Percentiles rank a stretch among this genome's conserved stretches.
phyloP scores from a whole-genome alignment of 2,888 invertebrate species.

The Spodoptera littoralis region DNA sequence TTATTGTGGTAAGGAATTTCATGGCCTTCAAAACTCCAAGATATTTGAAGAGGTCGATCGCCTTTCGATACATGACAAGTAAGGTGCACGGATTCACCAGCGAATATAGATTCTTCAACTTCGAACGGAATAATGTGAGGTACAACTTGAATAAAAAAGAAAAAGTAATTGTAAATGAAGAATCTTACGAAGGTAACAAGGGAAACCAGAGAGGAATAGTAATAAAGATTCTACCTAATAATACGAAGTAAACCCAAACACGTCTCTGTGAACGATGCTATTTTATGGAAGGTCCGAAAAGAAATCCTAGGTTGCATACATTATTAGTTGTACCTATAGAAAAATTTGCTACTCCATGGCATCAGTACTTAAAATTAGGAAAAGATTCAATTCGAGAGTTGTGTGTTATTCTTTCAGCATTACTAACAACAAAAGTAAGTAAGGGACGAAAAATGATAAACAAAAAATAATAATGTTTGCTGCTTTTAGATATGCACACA shows the following conservation, averaged over 20 bases:
- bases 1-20: constrained; percentile 88
- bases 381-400: constrained; percentile 6
- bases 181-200: constrained; percentile 9
- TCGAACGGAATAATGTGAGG: constrained; percentile 92
- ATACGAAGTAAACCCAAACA: background rate
- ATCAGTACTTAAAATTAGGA: background rate
- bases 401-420: background rate
- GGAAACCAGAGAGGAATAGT: constrained; percentile 6
- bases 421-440: constrained; percentile 42
- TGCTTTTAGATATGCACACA: constrained; percentile 68
- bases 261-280: background rate
- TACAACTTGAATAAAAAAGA: constrained; percentile 76
- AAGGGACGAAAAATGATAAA: constrained; percentile 48
- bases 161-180: constrained; percentile 24
- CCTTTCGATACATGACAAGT: constrained; percentile 92
- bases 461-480: constrained; percentile 66
- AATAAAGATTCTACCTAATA: constrained; percentile 11
- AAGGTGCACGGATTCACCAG: constrained; percentile 91
- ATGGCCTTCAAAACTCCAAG: constrained; percentile 91
- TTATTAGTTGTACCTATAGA: background rate
- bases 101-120: constrained; percentile 91
- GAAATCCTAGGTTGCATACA: background rate
- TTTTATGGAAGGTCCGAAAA: constrained; percentile 3
- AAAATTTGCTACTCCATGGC: no score
- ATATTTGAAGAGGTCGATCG: constrained; percentile 91